Conservation (phyloP, 2,113 vertebrate species). For the Okapia johnstoni region DNA sequence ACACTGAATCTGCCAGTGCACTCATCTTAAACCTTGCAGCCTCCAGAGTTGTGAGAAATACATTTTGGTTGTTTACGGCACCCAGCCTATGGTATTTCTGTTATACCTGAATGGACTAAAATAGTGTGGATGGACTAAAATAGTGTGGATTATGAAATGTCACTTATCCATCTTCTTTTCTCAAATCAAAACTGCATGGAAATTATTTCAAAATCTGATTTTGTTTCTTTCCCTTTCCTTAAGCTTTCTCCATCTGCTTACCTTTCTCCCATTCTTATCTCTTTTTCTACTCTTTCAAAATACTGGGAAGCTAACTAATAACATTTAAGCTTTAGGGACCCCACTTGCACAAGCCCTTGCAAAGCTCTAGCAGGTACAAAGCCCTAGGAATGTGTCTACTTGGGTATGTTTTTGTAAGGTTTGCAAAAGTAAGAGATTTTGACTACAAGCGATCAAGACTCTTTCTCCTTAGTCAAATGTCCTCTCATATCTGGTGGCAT, state of each 20-base stretch:
- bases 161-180: background rate
- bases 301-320: background rate
- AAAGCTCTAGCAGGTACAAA: background rate
- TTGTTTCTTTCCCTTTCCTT: background rate
- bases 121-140: background rate
- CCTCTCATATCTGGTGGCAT: background rate
- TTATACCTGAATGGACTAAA: background rate
- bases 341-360: background rate
- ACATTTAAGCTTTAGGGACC: background rate
- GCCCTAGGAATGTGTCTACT: background rate
- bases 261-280: background rate
- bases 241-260: background rate
- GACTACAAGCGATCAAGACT: background rate
- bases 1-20: background rate
- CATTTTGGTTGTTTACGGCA: background rate
- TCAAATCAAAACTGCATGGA: background rate
- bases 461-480: background rate
- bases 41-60: background rate
- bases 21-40: background rate
- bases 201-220: background rate
- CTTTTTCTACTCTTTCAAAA: background rate
- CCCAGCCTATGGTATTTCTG: background rate
- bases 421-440: background rate
- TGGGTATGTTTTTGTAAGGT: background rate
- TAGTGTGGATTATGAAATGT: background rate